Base-by-base conservation (phyloP, 2,113 vertebrate genomes). In the Rhinogobius similis region DNA sequence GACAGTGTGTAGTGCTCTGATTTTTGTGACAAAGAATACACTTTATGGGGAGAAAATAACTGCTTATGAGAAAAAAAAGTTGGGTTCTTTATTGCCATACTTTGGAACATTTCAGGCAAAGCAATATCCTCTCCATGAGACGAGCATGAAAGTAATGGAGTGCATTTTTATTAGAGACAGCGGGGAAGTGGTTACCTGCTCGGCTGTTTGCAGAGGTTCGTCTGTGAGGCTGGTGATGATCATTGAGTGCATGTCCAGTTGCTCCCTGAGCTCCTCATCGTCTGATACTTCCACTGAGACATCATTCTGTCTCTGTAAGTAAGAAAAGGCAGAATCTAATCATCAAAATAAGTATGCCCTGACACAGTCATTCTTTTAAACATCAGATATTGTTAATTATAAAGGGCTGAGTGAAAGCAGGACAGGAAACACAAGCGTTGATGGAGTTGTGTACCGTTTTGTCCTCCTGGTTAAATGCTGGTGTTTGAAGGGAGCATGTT, bases 241-340 rank as follows among this genome's bases (percentile, higher is more conserved):
- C 87, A 99, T 97, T 10, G 97, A 93, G 87, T 98, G 97, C 95
- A 97, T 95, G 84, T 98, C 97, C 90, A 98, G 82, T 82, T 98
- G 96, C 52, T 99, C 98, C 82, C 96, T 93, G 78, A 98, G 90
- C 72, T 99, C 97, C 81, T 99, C 98, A 0, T 98, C 96, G 55
- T 98, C 98, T 4, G 95, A 96, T 10, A 94, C 67, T 65, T 97
- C 97, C 53, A 93, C 91, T 41, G 92, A 86, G 73, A 95, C 84
- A 75, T 92, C 89, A 56, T 92, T 91, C 82, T 87, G 90, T 67
- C 87, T 82, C 98, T 98, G 69, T 56, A 39, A 50, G 66, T 7
- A 44, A 11, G 68, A 3, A 50, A 48, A 23, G 12, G 50, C 46
- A 48, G 68, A 26, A 58, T 81, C 81, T 82, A 88, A 90, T 88